Evolutionary conservation across 1,140 invertebrate species (phyloP).

Genomic region (Nylanderia fulva): DNA sequence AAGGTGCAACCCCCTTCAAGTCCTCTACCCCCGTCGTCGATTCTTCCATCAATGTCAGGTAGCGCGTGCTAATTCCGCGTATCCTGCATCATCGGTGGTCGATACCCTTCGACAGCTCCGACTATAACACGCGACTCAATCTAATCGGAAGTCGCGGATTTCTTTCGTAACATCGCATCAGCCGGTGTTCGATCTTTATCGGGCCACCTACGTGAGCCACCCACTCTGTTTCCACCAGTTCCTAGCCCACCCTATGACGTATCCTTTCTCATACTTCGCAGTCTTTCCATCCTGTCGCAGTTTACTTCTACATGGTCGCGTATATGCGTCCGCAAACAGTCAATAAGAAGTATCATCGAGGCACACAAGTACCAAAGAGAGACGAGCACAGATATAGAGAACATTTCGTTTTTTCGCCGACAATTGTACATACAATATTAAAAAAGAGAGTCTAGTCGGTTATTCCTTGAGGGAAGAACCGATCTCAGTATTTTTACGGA

Average conservation of each 20-base stretch:
- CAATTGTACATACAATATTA: neutral
- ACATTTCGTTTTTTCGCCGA: neutral
- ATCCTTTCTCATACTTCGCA: slow-evolving; percentile 26
- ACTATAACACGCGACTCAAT: neutral
- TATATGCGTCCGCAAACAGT: slow-evolving; percentile 32
- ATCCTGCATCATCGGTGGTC: neutral
- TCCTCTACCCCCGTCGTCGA: neutral
- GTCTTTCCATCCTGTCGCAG: slow-evolving; percentile 11
- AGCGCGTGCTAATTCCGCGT: neutral
- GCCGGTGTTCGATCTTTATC: slow-evolving; percentile 41
- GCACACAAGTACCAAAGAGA: slow-evolving; percentile 2
- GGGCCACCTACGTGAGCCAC: slow-evolving; percentile 37
- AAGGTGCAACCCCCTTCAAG: neutral
- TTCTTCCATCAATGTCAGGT: slow-evolving; percentile 42
- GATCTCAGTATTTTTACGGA: slow-evolving; percentile 39
- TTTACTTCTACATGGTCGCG: neutral
- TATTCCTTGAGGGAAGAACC: neutral
- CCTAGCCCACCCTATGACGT: slow-evolving; percentile 28
- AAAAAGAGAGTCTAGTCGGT: neutral
- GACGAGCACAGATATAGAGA: neutral
- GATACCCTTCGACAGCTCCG: slow-evolving; percentile 10
- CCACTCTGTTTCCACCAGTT: slow-evolving; percentile 23
- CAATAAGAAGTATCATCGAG: slow-evolving; percentile 28
- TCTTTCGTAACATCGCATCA: neutral
- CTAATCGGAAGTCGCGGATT: neutral